Evolutionary conservation across 2,888 invertebrate species (phyloP), one percentile per base, ranked within the genome.

Genomic region (Mechanitis messenoides): DNA sequence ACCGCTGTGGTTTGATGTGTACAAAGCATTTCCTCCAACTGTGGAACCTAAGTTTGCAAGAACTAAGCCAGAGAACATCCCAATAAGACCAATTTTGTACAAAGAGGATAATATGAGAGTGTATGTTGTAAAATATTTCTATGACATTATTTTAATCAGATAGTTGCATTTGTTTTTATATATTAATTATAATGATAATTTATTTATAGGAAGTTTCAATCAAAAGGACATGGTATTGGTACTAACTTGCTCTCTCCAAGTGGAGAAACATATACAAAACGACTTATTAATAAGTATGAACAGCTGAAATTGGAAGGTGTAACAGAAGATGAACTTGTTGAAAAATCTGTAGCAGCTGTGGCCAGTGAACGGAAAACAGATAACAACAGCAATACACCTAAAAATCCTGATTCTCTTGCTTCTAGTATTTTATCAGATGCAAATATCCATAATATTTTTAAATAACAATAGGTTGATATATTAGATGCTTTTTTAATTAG

Each of bases 1-100:
- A 68, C 99, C 99, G 0, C 64, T 98, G 9, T 99, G 99, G 99
- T 97, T 95, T 78, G 95, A 97, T 77, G 88, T 99, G 33, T 98
- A 98, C 79, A 93, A 93, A 83, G 93, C 95, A 0, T 97, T 97
- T 87, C 98, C 98, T 6, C 98, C 99, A 1, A 93, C 93, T 69
- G 84, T 93, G 54, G 96, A 96, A 74, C 98, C 98, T 5, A 90
- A 91, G 65, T 96, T 91, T 84, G 94, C 95, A 69, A 91, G 94
- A 74, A 92, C 93, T 4, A 91, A 90, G 45, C 91, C 93, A 0
- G 91, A 92, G 63, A 84, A 91, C 9, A 83, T 78, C 65, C 89
- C 92, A 11, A 82, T 97, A 9, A 92, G 86, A 72, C 85, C 91
- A 68, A 95, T 97, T 71, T 94, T 97, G 71, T 98, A 97, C 74